Conservation (phyloP, 2,113 vertebrate genomes). For the Brachypodius melanocephalos region DNA sequence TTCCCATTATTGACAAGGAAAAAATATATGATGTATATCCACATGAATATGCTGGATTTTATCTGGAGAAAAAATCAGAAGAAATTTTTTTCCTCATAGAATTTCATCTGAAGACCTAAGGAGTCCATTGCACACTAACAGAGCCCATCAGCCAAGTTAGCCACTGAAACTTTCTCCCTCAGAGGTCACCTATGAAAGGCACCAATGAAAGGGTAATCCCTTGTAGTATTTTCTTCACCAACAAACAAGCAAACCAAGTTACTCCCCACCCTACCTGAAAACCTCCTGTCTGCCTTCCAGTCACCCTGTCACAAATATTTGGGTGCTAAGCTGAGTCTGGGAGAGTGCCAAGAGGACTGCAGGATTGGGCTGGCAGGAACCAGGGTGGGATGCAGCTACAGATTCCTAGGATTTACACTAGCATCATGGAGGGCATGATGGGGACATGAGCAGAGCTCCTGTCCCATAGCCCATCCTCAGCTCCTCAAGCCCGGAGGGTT, state of each 20-base stretch:
- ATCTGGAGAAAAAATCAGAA: neutral
- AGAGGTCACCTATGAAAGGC: neutral
- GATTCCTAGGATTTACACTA: rapidly evolving
- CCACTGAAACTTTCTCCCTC: neutral
- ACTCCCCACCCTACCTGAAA: neutral
- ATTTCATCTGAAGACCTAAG: neutral
- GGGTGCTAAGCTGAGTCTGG: neutral
- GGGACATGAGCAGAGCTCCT: neutral
- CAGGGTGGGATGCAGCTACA: neutral
- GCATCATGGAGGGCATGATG: rapidly evolving
- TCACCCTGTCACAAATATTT: neutral
- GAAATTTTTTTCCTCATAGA: neutral
- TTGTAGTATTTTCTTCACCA: neutral
- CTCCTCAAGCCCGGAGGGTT: rapidly evolving
- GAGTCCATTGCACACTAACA: neutral
- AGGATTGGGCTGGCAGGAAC: neutral
- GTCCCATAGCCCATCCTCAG: rapidly evolving
- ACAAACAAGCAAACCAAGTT: neutral
- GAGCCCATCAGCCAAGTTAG: neutral
- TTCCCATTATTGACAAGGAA: neutral
- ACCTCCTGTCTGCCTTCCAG: neutral
- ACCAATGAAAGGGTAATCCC: neutral
- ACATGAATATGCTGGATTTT: neutral
- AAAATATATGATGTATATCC: neutral
- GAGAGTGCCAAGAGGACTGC: neutral